Conservation (phyloP, 2,797 vertebrate genomes). For the Phataginus tricuspis region DNA sequence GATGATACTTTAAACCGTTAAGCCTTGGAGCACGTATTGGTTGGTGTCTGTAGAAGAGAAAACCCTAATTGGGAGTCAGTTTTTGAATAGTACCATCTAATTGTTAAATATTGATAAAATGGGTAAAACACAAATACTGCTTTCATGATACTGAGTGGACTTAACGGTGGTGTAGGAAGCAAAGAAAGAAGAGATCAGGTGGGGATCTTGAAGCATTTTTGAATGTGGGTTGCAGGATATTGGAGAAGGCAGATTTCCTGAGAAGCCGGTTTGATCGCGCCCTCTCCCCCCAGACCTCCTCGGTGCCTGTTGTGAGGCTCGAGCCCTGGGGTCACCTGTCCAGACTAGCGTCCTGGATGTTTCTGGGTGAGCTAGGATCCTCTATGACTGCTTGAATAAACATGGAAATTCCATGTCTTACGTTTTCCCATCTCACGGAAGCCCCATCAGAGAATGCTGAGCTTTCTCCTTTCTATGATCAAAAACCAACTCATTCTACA, state of each 20-base stretch:
- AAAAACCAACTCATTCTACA: background rate
- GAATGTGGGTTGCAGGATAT: background rate
- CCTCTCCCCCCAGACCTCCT: too few species aligned
- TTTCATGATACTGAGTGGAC: background rate
- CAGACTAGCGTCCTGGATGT: background rate
- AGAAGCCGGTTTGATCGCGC: background rate
- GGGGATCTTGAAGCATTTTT: background rate
- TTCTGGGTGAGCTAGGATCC: background rate
- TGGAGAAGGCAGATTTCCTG: background rate
- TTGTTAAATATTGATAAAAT: background rate
- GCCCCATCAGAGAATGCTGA: rapidly evolving
- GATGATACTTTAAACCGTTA: background rate
- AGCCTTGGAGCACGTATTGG: background rate
- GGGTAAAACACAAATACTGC: background rate
- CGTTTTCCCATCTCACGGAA: background rate
- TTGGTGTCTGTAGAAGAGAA: too few species aligned
- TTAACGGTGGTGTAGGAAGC: background rate
- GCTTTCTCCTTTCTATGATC: background rate
- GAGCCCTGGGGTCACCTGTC: rapidly evolving
- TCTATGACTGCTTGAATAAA: background rate
- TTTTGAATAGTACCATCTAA: background rate
- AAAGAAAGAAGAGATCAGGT: background rate
- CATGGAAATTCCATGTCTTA: background rate
- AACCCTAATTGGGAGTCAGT: background rate
- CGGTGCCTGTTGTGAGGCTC: rapidly evolving